These are phyloP conservation scores for Phycodurus eques DNA, from an alignment of 2,113 vertebrate genomes.

Conservation along the genomic window DNA sequence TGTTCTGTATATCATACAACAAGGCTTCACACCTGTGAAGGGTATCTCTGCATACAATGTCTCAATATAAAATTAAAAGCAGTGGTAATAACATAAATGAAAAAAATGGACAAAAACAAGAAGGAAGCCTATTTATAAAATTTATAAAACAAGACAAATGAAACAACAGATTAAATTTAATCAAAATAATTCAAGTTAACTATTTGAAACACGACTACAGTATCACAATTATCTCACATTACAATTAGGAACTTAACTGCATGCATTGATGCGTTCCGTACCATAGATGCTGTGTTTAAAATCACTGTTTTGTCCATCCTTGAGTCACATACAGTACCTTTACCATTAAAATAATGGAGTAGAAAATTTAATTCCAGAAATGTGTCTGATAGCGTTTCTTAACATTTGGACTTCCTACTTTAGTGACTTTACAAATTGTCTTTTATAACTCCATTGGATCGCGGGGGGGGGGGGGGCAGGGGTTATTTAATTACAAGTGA, in stretches of 20 bases:
- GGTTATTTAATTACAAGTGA: constrained; percentile 22
- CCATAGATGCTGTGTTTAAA: constrained; percentile 80
- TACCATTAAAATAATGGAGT: constrained; percentile 63
- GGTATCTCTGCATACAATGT: constrained; percentile 71
- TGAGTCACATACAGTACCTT: constrained; percentile 52
- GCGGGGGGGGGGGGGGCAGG: neutral
- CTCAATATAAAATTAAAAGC: constrained; percentile 73
- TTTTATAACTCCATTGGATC: constrained; percentile 5
- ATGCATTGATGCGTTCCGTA: constrained; percentile 83
- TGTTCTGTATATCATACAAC: constrained; percentile 80
- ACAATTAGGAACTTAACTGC: constrained; percentile 82
- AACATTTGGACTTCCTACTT: neutral
- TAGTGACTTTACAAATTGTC: neutral
- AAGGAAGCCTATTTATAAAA: constrained; percentile 73
- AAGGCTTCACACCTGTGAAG: constrained; percentile 71
- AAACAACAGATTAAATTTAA: constrained; percentile 76
- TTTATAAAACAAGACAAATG: constrained; percentile 73
- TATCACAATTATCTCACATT: constrained; percentile 82
- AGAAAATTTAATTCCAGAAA: constrained; percentile 58
- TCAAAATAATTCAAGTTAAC: constrained; percentile 80
- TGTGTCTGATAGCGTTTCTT: constrained; percentile 18
- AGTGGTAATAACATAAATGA: constrained; percentile 59
- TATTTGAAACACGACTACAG: constrained; percentile 77
- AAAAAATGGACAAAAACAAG: constrained; percentile 61
- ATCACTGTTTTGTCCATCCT: constrained; percentile 68